Conservation (phyloP, 2,888 invertebrate species). For the Melinaea marsaeus region DNA sequence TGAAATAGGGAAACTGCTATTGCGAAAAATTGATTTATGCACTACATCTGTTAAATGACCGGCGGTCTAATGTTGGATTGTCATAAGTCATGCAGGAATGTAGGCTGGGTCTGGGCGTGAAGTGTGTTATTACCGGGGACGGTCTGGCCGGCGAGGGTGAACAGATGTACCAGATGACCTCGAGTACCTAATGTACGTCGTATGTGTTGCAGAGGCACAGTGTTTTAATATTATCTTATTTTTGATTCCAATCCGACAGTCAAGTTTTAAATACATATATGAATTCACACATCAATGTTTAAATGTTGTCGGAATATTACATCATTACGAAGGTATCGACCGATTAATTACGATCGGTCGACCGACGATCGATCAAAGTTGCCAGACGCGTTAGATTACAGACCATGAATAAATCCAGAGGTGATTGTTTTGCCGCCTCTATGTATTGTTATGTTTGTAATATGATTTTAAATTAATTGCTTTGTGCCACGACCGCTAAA, state of each 20-base stretch:
- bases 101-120: conserved; percentile 37
- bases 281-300: neutral
- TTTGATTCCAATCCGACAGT: neutral
- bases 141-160: neutral
- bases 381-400: conserved; percentile 64
- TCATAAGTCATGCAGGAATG: conserved; percentile 39
- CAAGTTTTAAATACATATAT: neutral
- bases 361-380: conserved; percentile 66
- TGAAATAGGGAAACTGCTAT: conserved; percentile 39
- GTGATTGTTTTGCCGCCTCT: conserved; percentile 43
- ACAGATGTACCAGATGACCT: neutral
- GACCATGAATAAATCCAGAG: conserved; percentile 67
- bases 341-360: conserved; percentile 64
- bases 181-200: no score
- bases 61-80: conserved; percentile 49
- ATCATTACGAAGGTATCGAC: conserved; percentile 29
- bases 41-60: conserved; percentile 62
- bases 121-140: conserved; percentile 3
- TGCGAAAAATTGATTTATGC: conserved; percentile 77
- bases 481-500: no score
- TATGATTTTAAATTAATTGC: neutral
- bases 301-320: conserved; percentile 17
- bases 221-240: neutral
- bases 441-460: conserved; percentile 8
- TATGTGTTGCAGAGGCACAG: no score